Evolutionary conservation across 2,888 invertebrate genomes (phyloP), one percentile per base, ranked within the genome.

Genomic region (Ormyrus pomaceus): DNA sequence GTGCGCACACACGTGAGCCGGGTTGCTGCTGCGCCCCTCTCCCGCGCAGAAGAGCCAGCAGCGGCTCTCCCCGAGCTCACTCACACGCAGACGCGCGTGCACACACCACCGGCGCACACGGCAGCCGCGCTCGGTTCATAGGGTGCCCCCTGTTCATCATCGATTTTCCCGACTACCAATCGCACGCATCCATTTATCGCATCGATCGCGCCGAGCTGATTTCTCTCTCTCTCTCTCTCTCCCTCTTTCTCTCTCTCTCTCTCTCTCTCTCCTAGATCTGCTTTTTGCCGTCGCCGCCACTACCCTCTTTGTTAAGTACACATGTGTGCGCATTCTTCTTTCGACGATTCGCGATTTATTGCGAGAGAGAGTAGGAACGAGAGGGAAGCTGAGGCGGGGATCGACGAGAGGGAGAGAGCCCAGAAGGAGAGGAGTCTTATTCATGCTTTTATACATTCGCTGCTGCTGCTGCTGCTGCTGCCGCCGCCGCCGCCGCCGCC

Each of bases 121-220:
- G 34, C 34, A 34, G 34, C 0, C 13, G 34, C 56, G 66, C 34
- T 11, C n/a, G 8, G 58, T 45, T 13, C 51, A 6, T 75, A 51
- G 64, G 69, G 76, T 76, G 51, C 68, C 72, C 78, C 78, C 72
- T 72, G 77, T 64, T 71, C 80, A 13, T 64, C 80, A 90, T 90
- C 90, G 90, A 90, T 90, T 90, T 90, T 90, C 89, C 86, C 87
- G 88, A 87, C 90, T 89, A 92, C 93, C 93, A 93, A 94, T 94
- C 94, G 93, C 94, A 93, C 93, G 93, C 93, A 94, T 93, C 93
- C 94, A 93, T 94, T 94, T 94, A 95, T 95, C 94, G 93, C 93
- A 95, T 95, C 94, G 95, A 95, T 94, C 92, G 92, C 87, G 73
- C 73, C 87, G 88, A 89, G 89, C 90, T 89, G 89, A 89, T 89